Percentiles rank a stretch among this genome's conserved stretches.
These are phyloP conservation scores for Anadara kagoshimensis DNA, from an alignment of 1,140 invertebrate genomes.

Conservation along the genomic window DNA sequence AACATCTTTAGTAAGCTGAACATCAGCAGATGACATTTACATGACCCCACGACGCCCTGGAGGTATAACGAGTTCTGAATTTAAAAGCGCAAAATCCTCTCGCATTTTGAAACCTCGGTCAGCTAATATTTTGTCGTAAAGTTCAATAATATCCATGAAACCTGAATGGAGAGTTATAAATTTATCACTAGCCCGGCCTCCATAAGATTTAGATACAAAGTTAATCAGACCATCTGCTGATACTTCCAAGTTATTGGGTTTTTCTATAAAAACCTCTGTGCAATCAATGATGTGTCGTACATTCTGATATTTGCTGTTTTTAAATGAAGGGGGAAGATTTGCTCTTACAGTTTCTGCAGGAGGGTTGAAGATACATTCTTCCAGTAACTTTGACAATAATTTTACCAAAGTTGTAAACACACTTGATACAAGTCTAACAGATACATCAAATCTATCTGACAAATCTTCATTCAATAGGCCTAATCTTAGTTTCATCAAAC, in stretches of 20 bases:
- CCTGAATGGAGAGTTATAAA: constrained; percentile 68
- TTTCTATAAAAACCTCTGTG: constrained; percentile 15
- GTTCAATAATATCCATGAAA: constrained; percentile 69
- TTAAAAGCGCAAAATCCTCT: constrained; percentile 11
- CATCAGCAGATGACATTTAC: not conserved
- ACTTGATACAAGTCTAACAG: not conserved
- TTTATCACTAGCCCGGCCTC: constrained; percentile 68
- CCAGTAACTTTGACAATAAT: constrained; percentile 3
- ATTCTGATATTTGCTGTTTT: not conserved
- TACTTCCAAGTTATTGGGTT: constrained; percentile 1
- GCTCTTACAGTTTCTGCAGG: not conserved
- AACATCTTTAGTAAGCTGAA: constrained; percentile 4
- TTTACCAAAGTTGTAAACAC: constrained; percentile 14
- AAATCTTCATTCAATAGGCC: constrained; percentile 3
- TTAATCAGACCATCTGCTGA: constrained; percentile 62
- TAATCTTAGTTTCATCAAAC: constrained; percentile 12
- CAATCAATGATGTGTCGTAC: constrained; percentile 20
- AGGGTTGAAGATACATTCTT: constrained; percentile 11
- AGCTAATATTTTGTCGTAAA: constrained; percentile 68
- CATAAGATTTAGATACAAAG: constrained; percentile 70
- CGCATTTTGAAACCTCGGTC: constrained; percentile 70
- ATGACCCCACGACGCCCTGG: constrained; percentile 12
- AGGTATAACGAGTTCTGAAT: constrained; percentile 16
- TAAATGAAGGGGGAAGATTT: constrained; percentile 17
- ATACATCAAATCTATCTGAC: not conserved